A percentile compares a stretch with the other conserved stretches of the same genome.
These are phyloP conservation scores for Mormoops blainvillei DNA, from an alignment of 2,113 vertebrate species.

Conservation along the genomic window DNA sequence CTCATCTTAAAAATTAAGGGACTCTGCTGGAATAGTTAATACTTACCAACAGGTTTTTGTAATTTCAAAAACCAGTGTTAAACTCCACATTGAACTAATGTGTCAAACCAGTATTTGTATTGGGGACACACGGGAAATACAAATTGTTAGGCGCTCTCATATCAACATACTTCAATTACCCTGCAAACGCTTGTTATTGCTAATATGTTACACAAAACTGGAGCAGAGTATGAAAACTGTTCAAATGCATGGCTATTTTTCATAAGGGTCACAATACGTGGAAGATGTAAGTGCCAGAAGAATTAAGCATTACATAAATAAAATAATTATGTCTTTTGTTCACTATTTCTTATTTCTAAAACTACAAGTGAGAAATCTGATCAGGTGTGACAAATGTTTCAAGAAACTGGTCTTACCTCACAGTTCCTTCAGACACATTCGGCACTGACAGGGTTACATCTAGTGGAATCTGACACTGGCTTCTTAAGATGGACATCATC, in stretches of 20 bases:
- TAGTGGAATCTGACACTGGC: slow-evolving; percentile 93
- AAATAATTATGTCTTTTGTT: not conserved
- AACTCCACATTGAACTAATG: not conserved
- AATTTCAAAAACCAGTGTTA: slow-evolving; percentile 13
- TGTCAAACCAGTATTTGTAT: not conserved
- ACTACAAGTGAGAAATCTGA: not conserved
- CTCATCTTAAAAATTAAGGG: slow-evolving; percentile 4
- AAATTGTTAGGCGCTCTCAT: not conserved
- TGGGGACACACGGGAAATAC: not conserved
- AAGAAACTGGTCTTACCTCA: slow-evolving; percentile 83
- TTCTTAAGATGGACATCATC: slow-evolving; percentile 96
- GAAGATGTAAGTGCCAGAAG: not conserved
- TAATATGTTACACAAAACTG: not conserved
- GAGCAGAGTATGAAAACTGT: not conserved
- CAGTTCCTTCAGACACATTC: slow-evolving; percentile 95
- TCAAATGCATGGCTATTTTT: not conserved
- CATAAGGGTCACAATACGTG: not conserved
- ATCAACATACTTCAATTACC: not conserved
- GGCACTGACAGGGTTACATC: slow-evolving; percentile 96
- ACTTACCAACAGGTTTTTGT: not conserved
- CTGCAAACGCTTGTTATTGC: not conserved
- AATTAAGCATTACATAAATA: slow-evolving; percentile 3
- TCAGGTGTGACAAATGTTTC: not conserved
- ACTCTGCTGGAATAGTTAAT: not conserved
- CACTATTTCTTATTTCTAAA: not conserved